Percentiles rank a stretch among this genome's conserved stretches.
phyloP scores from a whole-genome alignment of 2,888 invertebrate species.

The Noctua pronuba region DNA sequence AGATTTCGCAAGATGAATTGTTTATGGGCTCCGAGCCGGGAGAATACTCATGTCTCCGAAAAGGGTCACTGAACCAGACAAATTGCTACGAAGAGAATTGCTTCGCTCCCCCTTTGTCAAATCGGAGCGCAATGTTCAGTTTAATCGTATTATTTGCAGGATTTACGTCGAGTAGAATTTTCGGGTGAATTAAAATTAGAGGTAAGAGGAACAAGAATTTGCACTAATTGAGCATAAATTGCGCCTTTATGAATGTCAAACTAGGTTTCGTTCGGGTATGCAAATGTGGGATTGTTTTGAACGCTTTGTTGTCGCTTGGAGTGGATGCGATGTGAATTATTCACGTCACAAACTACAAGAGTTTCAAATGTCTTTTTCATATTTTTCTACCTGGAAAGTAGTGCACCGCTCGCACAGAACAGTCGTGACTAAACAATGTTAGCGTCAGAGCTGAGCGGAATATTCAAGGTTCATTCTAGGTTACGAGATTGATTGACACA shows the following conservation, averaged over 20 bases:
- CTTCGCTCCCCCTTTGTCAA: conserved; percentile 77
- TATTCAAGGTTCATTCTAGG: conserved; percentile 43
- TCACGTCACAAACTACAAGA: conserved; percentile 70
- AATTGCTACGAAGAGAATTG: conserved; percentile 79
- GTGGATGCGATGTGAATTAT: conserved; percentile 73
- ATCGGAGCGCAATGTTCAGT: conserved; percentile 74
- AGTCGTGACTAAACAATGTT: conserved; percentile 49
- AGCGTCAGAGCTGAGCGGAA: conserved; percentile 22
- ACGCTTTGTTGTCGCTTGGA: conserved; percentile 67
- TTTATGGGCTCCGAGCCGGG: conserved; percentile 75
- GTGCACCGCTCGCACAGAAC: conserved; percentile 34
- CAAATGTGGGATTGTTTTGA: conserved; percentile 75
- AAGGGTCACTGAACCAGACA: conserved; percentile 84
- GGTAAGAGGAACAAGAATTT: conserved; percentile 71
- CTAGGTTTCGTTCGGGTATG: conserved; percentile 73
- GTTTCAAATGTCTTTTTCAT: conserved; percentile 73
- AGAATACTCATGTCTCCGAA: conserved; percentile 75
- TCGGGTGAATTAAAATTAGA: conserved; percentile 75
- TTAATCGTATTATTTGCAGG: conserved; percentile 82
- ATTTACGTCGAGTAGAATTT: conserved; percentile 77
- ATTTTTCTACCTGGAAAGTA: conserved; percentile 64
- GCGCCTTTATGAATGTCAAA: conserved; percentile 75
- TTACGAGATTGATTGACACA: conserved; percentile 40
- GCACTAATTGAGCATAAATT: conserved; percentile 77
- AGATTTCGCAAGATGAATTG: conserved; percentile 81